Base-by-base conservation (phyloP, 2,113 vertebrate species). In the Cynoglossus semilaevis region DNA sequence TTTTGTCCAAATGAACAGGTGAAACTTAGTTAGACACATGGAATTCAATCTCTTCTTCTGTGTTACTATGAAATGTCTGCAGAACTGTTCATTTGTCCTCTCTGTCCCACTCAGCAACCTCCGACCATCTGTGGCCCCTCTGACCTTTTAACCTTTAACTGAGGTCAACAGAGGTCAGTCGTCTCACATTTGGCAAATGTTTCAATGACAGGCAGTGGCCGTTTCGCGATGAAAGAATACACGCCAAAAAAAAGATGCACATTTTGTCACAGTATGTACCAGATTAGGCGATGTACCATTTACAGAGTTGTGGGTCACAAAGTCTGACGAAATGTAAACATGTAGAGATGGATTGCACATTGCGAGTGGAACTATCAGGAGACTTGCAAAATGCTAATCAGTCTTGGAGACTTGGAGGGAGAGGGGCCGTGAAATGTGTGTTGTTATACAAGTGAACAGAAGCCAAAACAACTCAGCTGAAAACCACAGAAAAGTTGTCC, bases 311-410 rank as follows among this genome's bases (percentile, higher is more conserved):
- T 22, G 14, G 12, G 19, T 16, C 29, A 47, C 15, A 19, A 60
- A 37, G 29, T 41, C 68, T 54, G 57, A 72, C 55, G 35, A 40
- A 59, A 56, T 29, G 72, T 51, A 76, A 73, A 72, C 49, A 70
- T 15, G 60, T 14, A 43, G 17, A 56, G 40, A 58, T 67, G 46
- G 51, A 52, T 59, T 70, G 68, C 45, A 56, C 48, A 55, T 50
- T 44, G 51, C 41, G 60, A 72, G 34, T 16, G 50, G 53, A 75
- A 83, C 51, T 74, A 81, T 77, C 74, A 13, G 47, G 72, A 76
- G 74, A 82, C 62, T 67, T 60, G 71, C 74, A 75, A 80, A 74
- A 77, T 83, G 72, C 67, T 75, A 79, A 81, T 84, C 75, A 67
- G 42, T 47, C 48, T 45, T 60, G 60, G 70, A 65, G 55, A 75